A percentile compares a stretch with the other conserved stretches of the same genome.
Conservation (phyloP, 2,113 vertebrate species). For the Crocuta crocuta region DNA sequence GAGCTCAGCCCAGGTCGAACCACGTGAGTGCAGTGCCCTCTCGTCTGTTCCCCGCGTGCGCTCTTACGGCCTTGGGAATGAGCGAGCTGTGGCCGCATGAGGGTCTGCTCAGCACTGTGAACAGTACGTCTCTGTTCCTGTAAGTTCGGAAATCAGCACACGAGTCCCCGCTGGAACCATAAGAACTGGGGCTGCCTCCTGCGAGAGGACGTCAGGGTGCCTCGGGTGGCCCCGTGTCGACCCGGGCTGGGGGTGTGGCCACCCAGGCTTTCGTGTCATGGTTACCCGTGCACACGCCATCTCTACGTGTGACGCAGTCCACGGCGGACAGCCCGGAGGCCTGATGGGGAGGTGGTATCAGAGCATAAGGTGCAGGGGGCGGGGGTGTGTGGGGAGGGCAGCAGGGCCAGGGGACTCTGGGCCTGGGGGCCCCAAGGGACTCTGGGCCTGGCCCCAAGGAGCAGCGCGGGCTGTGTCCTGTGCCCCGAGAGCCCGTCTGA, state of each 20-base stretch:
- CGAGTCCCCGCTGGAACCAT: rapidly evolving
- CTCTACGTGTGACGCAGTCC: rapidly evolving
- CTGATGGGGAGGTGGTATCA: not conserved
- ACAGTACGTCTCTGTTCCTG: rapidly evolving
- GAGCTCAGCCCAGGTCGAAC: not conserved
- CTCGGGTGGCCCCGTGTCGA: not conserved
- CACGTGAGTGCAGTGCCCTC: rapidly evolving
- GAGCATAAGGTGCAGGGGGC: not conserved
- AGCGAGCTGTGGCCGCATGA: rapidly evolving
- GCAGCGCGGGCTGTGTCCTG: not conserved
- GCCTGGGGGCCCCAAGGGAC: not conserved
- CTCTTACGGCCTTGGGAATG: rapidly evolving
- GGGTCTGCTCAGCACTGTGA: not conserved
- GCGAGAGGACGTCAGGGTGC: not conserved
- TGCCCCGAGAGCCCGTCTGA: too few species aligned
- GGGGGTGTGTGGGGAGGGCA: too few species aligned
- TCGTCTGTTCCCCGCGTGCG: not conserved
- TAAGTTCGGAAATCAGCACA: not conserved
- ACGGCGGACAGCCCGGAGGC: rapidly evolving
- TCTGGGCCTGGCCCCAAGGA: not conserved
- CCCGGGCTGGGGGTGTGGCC: not conserved
- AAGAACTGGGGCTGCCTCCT: not conserved
- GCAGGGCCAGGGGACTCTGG: not conserved
- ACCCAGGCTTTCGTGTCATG: not conserved
- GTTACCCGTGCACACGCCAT: rapidly evolving